phyloP scores from a whole-genome alignment of 2,113 vertebrate genomes.

The Verasper variegatus region DNA sequence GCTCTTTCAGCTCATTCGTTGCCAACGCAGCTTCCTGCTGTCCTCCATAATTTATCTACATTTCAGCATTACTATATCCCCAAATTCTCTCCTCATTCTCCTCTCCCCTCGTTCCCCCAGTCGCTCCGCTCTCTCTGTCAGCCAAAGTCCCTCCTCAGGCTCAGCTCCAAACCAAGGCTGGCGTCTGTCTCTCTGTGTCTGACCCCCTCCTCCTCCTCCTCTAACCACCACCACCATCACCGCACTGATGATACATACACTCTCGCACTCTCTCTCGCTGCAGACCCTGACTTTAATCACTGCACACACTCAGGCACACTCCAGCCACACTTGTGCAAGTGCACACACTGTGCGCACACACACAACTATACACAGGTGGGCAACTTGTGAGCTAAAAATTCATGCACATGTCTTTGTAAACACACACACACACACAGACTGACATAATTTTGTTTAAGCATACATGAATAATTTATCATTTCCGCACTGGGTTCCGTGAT shows the following conservation, averaged over 20 bases:
- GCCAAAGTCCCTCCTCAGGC: slow-evolving; percentile 76
- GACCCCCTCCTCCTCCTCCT: slow-evolving; percentile 51
- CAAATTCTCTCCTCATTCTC: slow-evolving; percentile 22
- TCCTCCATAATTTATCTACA: slow-evolving; percentile 45
- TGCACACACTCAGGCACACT: slow-evolving; percentile 50
- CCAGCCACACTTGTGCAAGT: slow-evolving; percentile 57
- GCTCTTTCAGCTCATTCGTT: slow-evolving; percentile 37
- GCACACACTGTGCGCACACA: slow-evolving; percentile 21
- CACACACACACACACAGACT: slow-evolving; percentile 26
- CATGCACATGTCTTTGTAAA: slow-evolving; percentile 43
- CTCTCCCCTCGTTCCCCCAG: slow-evolving; percentile 40
- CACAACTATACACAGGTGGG: slow-evolving; percentile 48
- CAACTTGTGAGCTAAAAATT: slow-evolving; percentile 26
- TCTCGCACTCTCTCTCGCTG: slow-evolving; percentile 46
- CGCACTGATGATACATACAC: slow-evolving; percentile 68
- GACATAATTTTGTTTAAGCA: slow-evolving; percentile 30
- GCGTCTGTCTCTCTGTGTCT: slow-evolving; percentile 70
- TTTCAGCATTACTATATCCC: slow-evolving; percentile 34
- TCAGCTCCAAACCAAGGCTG: slow-evolving; percentile 77
- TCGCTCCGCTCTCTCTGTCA: slow-evolving; percentile 62
- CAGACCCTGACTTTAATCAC: slow-evolving; percentile 60
- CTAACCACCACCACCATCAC: slow-evolving; percentile 58
- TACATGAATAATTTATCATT: slow-evolving; percentile 67
- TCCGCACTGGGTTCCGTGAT: slow-evolving; percentile 21
- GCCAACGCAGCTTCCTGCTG: slow-evolving; percentile 35